Evolutionary conservation across 2,888 invertebrate species (phyloP), one percentile per base, ranked within the genome.

Genomic region (Pherbina coryleti): DNA sequence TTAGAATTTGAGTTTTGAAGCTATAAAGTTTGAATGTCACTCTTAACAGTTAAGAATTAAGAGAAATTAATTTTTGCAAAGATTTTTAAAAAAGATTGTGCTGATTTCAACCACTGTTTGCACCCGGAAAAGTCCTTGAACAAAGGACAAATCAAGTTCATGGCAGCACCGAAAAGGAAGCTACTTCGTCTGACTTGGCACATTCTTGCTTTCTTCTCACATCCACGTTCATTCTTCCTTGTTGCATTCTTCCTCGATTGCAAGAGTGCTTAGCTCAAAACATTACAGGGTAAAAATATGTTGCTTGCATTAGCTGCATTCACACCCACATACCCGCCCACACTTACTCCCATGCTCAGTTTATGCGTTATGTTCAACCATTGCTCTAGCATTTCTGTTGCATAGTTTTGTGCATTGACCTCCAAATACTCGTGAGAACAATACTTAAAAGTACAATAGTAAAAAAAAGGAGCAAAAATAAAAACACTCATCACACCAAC

Each of bases 121-220:
- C 69, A 80, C 78, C 82, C 84, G 82, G 80, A 81, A 84, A 87
- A 87, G 88, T 88, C 88, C 88, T 88, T 88, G 87, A 84, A 83
- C 85, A 83, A 85, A 88, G 88, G 88, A 87, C 88, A 88, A 87
- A 87, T 86, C 86, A 87, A 88, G 87, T 86, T 86, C 86, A 86
- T 81, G 82, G 85, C 81, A 81, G 82, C 80, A 81, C 57, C 69
- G 69, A 25, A 74, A 53, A 25, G 51, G 49, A 49, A 74, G 51
- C 44, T 69, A 37, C 14, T 34, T 3, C 31, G 28, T 25, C 31
- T 31, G 64, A 22, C 55, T 55, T 8, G n/a, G 19, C 55, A 55
- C n/a, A 31, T 66, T 34, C 31, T 34, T 66, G 31, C 44, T 44
- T 11, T 1, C 44, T 44, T 44, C 11, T 7, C 14, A 1, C 14